Percentiles rank a stretch among this genome's conserved stretches.
phyloP scores from a whole-genome alignment of 2,113 vertebrate species.

The Manacus vitellinus region DNA sequence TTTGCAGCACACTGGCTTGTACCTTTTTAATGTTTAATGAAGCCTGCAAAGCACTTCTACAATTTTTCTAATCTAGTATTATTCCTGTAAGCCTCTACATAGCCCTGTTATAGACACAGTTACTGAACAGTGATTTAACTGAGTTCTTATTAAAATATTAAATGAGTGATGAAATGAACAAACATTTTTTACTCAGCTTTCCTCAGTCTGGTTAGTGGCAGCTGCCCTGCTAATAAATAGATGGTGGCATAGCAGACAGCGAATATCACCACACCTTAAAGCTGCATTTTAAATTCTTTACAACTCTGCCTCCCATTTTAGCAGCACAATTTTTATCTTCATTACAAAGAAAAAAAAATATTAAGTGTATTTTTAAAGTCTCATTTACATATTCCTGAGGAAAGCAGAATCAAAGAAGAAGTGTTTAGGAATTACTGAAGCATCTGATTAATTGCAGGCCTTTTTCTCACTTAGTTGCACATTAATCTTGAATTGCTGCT shows the following conservation, averaged over 20 bases:
- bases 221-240: background rate
- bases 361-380: background rate
- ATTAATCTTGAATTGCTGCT: conserved; percentile 26
- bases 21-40: background rate
- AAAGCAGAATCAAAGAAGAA: background rate
- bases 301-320: background rate
- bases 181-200: background rate
- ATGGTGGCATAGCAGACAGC: background rate
- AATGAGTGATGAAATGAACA: background rate
- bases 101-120: background rate
- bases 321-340: background rate
- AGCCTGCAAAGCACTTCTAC: background rate
- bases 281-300: background rate
- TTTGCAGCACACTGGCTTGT: background rate
- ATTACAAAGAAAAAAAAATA: background rate
- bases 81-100: background rate
- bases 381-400: background rate
- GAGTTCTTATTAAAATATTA: background rate
- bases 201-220: background rate
- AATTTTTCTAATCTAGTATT: background rate
- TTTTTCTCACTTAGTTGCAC: background rate
- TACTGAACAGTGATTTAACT: background rate
- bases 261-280: background rate
- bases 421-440: background rate
- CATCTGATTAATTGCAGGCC: conserved; percentile 9